Evolutionary conservation across 2,888 invertebrate genomes (phyloP), one percentile per base, ranked within the genome.

Genomic region (Acleris emargana): DNA sequence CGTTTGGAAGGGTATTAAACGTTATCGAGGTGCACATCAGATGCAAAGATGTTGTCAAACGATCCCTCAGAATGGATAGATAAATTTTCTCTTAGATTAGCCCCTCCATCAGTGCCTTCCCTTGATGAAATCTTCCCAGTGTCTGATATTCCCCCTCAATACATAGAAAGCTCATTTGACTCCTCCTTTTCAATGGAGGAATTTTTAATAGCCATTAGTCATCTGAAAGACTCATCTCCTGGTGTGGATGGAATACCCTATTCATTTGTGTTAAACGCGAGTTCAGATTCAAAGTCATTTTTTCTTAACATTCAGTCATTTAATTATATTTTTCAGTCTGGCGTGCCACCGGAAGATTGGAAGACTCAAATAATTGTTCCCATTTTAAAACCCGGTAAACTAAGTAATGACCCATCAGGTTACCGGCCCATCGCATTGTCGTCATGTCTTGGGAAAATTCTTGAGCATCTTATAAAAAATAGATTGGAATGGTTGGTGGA

Each of bases 401-500:
- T 58, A 28, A 64, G 72, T 13, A 60, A 54, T 3, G 58, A 68
- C 28, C 59, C 69, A 13, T 38, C 43, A 13, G 63, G 60, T 0
- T 72, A 68, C 17, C 55, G 76, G 9, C 75, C 73, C 1, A 75
- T 72, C 11, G 73, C 76, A 6, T 49, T 75, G 1, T 73, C 73
- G 0, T 72, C 69, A 0, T 58, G 67, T 3, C 9, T 76, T 1
- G 6, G 38, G 1, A 76, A 75, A 68, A 62, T 76, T 7, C 13
- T 60, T 6, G 74, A 76, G 58, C 73, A 72, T 54, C n/a, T 76
- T 0, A 64, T 75, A 0, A 74, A 75, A 66, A 69, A 69, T 17
- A 49, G 73, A 9, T 51, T 75, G 0, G 71, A 77, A 58, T 75
- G 74, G 75, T 67, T 68, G 7, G 6, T 72, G 0, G 76, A 76